Evolutionary conservation across 2,888 invertebrate genomes (phyloP).

Genomic region (Mesorhabditis sp.): DNA sequence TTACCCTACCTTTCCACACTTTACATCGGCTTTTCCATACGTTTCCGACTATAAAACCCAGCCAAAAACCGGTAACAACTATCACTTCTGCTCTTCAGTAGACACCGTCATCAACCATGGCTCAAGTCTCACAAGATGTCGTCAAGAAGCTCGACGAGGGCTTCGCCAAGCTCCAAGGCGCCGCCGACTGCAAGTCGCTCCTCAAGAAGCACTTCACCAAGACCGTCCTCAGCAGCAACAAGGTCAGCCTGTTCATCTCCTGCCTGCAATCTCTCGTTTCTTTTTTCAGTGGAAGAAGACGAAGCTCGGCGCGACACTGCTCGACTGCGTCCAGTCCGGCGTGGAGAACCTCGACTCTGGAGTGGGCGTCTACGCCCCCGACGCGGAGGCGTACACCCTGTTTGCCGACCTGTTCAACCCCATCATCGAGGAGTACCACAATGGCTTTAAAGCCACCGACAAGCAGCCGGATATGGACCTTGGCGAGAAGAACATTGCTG

Average conservation of each 20-base stretch:
- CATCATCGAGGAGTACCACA: constrained; percentile 87
- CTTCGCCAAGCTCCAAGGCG: constrained; percentile 29
- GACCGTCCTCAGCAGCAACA: constrained; percentile 70
- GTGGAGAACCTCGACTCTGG: constrained; percentile 90
- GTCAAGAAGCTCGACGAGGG: constrained; percentile 22
- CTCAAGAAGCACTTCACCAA: constrained; percentile 89
- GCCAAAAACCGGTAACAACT: too few species aligned
- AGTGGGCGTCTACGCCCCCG: constrained; percentile 92
- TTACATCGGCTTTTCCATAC: too few species aligned
- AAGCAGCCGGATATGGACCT: constrained; percentile 88
- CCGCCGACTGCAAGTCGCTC: constrained; percentile 80
- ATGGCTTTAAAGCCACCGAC: constrained; percentile 64
- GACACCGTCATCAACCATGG: neutral
- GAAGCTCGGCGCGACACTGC: constrained; percentile 81
- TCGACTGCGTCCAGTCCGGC: constrained; percentile 91
- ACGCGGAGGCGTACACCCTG: constrained; percentile 86
- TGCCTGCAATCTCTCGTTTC: neutral
- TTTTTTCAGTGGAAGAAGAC: constrained; percentile 71
- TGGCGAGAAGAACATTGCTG: constrained; percentile 72
- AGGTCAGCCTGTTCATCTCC: constrained; percentile 63
- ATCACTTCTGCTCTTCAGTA: too few species aligned
- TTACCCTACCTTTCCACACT: too few species aligned
- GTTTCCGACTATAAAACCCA: too few species aligned
- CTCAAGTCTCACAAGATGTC: constrained; percentile 3
- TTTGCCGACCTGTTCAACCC: constrained; percentile 89